Percentiles rank a stretch among this genome's conserved stretches.
Conservation (phyloP, 2,113 vertebrate species). For the Rhinoderma darwinii region DNA sequence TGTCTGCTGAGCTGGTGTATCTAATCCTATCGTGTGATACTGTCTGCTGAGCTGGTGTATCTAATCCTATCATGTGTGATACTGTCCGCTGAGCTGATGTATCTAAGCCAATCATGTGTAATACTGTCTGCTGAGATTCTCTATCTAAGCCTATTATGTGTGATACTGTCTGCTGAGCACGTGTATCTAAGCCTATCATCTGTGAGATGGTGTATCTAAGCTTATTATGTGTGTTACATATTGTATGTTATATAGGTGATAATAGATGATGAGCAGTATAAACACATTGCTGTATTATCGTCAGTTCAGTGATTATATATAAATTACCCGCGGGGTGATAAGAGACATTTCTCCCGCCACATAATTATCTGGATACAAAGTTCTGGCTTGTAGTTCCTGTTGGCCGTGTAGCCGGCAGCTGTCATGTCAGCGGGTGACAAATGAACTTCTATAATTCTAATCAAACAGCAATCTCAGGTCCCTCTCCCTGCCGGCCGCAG, state of each 20-base stretch:
- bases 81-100: not conserved
- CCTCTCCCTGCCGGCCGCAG: not conserved
- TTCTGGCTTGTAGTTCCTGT: slow-evolving; percentile 21
- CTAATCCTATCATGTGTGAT: not conserved
- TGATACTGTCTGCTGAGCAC: not conserved
- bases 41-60: not conserved
- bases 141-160: not conserved
- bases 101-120: not conserved
- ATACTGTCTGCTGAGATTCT: not conserved
- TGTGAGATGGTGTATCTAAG: not conserved
- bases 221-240: not conserved
- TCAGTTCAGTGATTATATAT: not conserved
- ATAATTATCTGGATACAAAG: slow-evolving; percentile 22
- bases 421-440: slow-evolving; percentile 11
- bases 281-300: not conserved
- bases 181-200: not conserved
- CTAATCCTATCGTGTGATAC: no score
- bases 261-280: not conserved
- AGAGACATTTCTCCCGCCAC: not conserved
- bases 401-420: not conserved
- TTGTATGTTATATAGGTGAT: not conserved
- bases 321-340: slow-evolving; percentile 1
- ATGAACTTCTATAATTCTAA: slow-evolving; percentile 6
- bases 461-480: not conserved
- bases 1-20: no score